Conservation (phyloP, 2,888 invertebrate genomes). For the Tyria jacobaeae region DNA sequence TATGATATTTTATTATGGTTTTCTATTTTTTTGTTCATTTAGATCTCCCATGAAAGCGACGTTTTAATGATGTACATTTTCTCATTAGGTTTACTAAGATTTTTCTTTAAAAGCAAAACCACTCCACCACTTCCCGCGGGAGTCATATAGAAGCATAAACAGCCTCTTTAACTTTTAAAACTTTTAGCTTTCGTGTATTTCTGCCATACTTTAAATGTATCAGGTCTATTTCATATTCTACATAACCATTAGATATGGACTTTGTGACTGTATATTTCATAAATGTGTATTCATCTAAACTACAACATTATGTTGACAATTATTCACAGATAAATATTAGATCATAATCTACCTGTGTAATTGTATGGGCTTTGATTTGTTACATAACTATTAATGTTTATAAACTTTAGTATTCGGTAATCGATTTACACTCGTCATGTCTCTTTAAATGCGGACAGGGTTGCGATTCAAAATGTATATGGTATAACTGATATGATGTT, state of each 20-base stretch:
- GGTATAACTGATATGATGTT: no score
- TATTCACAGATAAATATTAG: no score
- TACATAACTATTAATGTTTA: no score
- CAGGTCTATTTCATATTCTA: background rate
- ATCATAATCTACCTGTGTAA: no score
- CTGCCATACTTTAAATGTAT: background rate
- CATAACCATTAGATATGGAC: background rate
- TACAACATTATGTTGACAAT: no score
- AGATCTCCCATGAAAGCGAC: background rate
- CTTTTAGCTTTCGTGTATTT: conserved; percentile 9
- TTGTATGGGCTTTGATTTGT: no score
- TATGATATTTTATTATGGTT: background rate
- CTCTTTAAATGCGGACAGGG: no score
- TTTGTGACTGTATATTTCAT: background rate
- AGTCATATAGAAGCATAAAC: conserved; percentile 1
- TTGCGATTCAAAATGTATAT: no score
- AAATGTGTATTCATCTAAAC: background rate
- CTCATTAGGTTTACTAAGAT: background rate
- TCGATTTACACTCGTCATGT: no score
- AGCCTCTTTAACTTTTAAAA: conserved; percentile 6
- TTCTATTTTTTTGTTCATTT: background rate
- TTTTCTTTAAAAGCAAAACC: conserved; percentile 1
- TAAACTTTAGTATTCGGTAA: no score
- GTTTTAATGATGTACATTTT: background rate
- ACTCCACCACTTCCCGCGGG: conserved; percentile 2